Percentiles rank a stretch among this genome's conserved stretches.
These are phyloP conservation scores for Crepidodera aurea DNA, from an alignment of 2,888 invertebrate genomes.

Conservation along the genomic window DNA sequence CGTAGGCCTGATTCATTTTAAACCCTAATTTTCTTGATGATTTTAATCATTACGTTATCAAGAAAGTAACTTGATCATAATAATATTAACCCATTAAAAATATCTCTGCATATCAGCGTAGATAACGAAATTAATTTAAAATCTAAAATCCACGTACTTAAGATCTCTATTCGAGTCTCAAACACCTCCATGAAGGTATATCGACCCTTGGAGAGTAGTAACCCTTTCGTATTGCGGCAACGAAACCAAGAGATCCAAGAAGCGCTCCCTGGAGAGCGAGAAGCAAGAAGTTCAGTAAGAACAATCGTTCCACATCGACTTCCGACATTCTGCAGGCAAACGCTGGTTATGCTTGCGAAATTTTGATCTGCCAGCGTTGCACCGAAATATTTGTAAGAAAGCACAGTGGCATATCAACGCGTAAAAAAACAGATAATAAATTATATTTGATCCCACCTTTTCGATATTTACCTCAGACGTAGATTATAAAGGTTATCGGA, in stretches of 20 bases:
- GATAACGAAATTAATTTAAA: too few relatives aligned
- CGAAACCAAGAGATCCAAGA: constrained; percentile 23
- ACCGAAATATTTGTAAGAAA: background rate
- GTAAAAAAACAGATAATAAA: background rate
- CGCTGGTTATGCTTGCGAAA: background rate
- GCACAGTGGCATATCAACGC: background rate
- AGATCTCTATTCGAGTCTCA: constrained; percentile 1
- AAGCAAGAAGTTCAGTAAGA: constrained; percentile 21
- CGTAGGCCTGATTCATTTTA: too few relatives aligned
- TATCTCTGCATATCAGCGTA: too few relatives aligned
- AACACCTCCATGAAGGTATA: constrained; percentile 5
- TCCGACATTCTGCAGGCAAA: constrained; percentile 4
- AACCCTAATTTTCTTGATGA: too few relatives aligned
- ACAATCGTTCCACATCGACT: constrained; percentile 19
- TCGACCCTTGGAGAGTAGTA: constrained; percentile 15
- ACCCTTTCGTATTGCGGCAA: constrained; percentile 23
- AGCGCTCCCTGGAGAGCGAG: constrained; percentile 24
- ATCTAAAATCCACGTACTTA: too few relatives aligned
- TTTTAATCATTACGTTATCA: too few relatives aligned
- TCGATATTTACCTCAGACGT: too few relatives aligned
- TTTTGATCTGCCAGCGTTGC: background rate
- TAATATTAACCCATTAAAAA: too few relatives aligned
- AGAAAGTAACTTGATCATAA: too few relatives aligned
- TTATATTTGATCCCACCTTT: too few relatives aligned
- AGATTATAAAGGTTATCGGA: too few relatives aligned